Evolutionary conservation across 2,797 vertebrate genomes (phyloP).

Genomic region (Danio albolineatus): DNA sequence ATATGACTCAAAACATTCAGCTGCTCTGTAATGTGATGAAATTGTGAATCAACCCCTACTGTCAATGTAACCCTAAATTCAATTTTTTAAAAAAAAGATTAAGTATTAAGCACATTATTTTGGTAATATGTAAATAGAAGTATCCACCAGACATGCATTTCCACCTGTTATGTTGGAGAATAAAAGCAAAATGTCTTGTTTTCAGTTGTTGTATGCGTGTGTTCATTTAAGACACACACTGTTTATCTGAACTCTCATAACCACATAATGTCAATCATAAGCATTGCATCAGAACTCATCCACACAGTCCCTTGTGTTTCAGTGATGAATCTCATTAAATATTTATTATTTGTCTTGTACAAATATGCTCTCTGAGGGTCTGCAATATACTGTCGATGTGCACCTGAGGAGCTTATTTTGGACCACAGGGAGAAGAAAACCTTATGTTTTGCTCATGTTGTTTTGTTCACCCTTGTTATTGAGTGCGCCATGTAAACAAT

Average conservation of each 20-base stretch:
- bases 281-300: conserved; percentile 36
- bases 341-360: conserved; percentile 38
- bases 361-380: conserved; percentile 1
- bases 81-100: no score
- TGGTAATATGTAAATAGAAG: neutral
- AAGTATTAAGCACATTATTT: no score
- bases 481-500: conserved; percentile 10
- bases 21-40: no score
- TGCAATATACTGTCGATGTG: neutral
- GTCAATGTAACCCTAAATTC: no score
- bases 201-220: no score
- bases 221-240: no score
- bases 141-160: neutral
- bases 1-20: neutral
- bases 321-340: conserved; percentile 42
- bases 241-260: neutral
- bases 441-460: conserved; percentile 30
- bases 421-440: conserved; percentile 12
- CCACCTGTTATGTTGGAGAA: neutral
- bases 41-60: no score
- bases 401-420: neutral
- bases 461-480: conserved; percentile 1
- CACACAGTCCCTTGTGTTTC: conserved; percentile 11
- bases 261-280: conserved; percentile 11
- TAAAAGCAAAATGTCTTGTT: no score